phyloP scores from a whole-genome alignment of 2,888 invertebrate species.

The Drosophila phalerata region DNA sequence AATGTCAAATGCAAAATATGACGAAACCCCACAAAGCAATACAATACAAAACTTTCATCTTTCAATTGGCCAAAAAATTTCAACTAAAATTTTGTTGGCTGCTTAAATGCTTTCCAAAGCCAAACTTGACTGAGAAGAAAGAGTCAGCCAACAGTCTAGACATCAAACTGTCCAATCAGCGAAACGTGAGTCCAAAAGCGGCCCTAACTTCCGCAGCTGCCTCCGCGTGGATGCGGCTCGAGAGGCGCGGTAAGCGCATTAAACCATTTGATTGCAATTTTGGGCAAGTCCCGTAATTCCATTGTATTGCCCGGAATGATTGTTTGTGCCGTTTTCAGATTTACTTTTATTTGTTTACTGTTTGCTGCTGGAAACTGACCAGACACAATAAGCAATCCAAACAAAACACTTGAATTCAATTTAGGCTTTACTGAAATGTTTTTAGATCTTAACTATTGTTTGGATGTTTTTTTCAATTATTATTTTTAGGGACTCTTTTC shows the following conservation, averaged over 20 bases:
- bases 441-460: neutral
- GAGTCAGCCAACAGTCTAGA: slow-evolving; percentile 27
- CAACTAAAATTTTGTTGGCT: slow-evolving; percentile 20
- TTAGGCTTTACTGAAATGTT: neutral
- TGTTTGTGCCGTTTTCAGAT: slow-evolving; percentile 46
- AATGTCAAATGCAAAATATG: slow-evolving; percentile 58
- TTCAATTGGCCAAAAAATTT: slow-evolving; percentile 42
- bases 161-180: slow-evolving; percentile 63
- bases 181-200: slow-evolving; percentile 54
- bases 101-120: slow-evolving; percentile 12
- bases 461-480: no score
- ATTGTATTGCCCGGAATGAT: slow-evolving; percentile 50
- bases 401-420: slow-evolving; percentile 9
- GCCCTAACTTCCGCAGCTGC: slow-evolving; percentile 52
- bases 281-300: slow-evolving; percentile 35
- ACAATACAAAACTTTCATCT: slow-evolving; percentile 60
- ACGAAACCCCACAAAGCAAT: slow-evolving; percentile 40
- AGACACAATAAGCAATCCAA: slow-evolving; percentile 25
- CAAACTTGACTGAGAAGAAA: slow-evolving; percentile 10
- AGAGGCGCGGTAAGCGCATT: slow-evolving; percentile 62
- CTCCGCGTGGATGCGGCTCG: neutral
- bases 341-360: slow-evolving; percentile 45
- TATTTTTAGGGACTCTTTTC: no score
- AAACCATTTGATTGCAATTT: slow-evolving; percentile 67
- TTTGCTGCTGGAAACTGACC: slow-evolving; percentile 33